Base-by-base conservation (phyloP, 2,888 invertebrate species). In the Tortrix viridana region DNA sequence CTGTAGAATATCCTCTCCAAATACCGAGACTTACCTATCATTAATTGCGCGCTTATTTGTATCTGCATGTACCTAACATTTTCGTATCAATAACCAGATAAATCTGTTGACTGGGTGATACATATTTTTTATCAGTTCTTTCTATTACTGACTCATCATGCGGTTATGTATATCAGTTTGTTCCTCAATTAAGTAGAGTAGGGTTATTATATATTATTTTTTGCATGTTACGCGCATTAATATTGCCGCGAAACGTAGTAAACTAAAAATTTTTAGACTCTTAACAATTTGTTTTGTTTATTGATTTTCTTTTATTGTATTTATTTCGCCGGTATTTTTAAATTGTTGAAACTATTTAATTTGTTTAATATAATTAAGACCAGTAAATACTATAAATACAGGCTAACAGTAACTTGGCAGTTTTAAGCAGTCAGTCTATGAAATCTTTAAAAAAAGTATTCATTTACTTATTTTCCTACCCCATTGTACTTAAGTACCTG, bases 101-200 rank as follows among this genome's bases (percentile, higher is more conserved):
- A 58, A 53, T 58, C 57, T 58, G 47, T 63, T 26, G 47, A 43
- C 56, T 23, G 38, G 44, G 38, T 57, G 52, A 57, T 53, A 46
- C 22, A 12, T 5, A 49, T 16, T 57, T 16, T 47, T 57, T 47
- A 62, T 62, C 50, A 52, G 57, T 52, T 56, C 26, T 46, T 44
- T 20, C 26, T 9, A 57, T 41, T 57, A 63, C 50, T 57, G 56
- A 63, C 44, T 61, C 50, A 44, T 46, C 44, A 12, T 22, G n/a
- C 18, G 9, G 19, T 19, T 19, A 50, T 46, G 23, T 1, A 23
- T 44, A 12, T 37, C 20, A 14, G 14, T 44, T 22, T n/a, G 3
- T 4, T 23, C 20, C 46, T 46, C 18, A n/a, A 14, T 23, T 22
- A 1, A 43, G 32, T 43, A 49, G 3, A 43, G 20, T 48, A 32